Evolutionary conservation across 2,888 invertebrate species (phyloP).

Genomic region (Aplocera efformata): DNA sequence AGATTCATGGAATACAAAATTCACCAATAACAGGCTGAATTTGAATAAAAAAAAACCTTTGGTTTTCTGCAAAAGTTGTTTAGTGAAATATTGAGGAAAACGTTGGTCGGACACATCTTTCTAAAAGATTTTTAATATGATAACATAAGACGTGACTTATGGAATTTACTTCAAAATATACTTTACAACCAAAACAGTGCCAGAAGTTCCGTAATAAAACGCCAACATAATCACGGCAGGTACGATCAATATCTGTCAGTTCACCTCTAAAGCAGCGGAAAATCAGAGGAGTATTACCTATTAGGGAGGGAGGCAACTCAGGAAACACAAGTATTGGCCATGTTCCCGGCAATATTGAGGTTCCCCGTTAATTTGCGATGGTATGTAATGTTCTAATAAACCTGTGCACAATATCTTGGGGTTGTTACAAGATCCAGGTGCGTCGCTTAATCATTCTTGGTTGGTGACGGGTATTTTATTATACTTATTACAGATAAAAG

Average conservation of each 20-base stretch:
- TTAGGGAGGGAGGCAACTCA: conserved; percentile 44
- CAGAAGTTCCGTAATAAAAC: conserved; percentile 10
- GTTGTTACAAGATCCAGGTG: conserved; percentile 53
- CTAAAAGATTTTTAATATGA: too few relatives aligned
- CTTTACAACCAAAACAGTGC: not conserved
- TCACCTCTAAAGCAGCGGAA: conserved; percentile 41
- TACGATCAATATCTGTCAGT: conserved; percentile 58
- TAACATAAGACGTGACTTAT: too few relatives aligned
- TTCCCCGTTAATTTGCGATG: conserved; percentile 59
- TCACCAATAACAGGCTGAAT: too few relatives aligned
- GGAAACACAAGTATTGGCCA: conserved; percentile 38
- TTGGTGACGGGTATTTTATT: too few relatives aligned
- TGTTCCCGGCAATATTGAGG: conserved; percentile 51
- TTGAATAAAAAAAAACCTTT: too few relatives aligned
- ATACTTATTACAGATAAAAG: too few relatives aligned
- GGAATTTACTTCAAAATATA: too few relatives aligned
- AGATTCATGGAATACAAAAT: conserved; percentile 4
- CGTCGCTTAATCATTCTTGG: conserved; percentile 55
- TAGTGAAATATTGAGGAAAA: too few relatives aligned
- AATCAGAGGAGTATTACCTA: conserved; percentile 56
- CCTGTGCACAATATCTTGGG: conserved; percentile 51
- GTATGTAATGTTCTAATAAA: conserved; percentile 55
- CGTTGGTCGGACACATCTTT: too few relatives aligned
- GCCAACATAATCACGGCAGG: conserved; percentile 10
- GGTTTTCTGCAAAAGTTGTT: too few relatives aligned